Evolutionary conservation across 1,140 invertebrate genomes (phyloP), one percentile per base, ranked within the genome.

Genomic region (Drosophila tristis): DNA sequence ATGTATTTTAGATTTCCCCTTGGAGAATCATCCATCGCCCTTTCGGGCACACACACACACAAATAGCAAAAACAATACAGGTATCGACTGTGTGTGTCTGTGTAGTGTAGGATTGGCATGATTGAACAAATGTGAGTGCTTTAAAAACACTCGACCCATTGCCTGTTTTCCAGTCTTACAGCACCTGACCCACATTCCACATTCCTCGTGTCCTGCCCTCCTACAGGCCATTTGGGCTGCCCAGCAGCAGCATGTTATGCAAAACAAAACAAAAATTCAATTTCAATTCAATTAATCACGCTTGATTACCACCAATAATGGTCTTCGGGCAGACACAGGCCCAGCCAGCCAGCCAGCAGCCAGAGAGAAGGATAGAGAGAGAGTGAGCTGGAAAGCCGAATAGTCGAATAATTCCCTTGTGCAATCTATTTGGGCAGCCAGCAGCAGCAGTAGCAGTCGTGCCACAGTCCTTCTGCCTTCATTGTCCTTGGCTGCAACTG

Each of bases 271-370:
- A 79, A 79, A 73, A 79, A 79, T 74, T 79, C 55, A 78, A 78
- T 78, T 72, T 65, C 74, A 72, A 72, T 73, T 72, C 75, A 78
- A 78, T 78, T 78, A 78, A 78, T 72, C 75, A 78, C 75, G 75
- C 75, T 78, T 78, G 74, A 78, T 78, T 78, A 78, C 58, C 74
- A 78, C 72, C 73, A 75, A 75, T 75, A 75, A 75, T 70, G 65
- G 66, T 53, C 66, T 65, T 44, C 25, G 60, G 31, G 31, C 31
- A 35, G 31, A 35, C 31, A 35, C 31, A 8, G 31, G 9, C 31
- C 8, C 31, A 35, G 31, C 3, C 31, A 35, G 16, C 16, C 8
- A 35, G 31, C 45, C 68, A 64, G 39, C 59, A 56, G 68, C 20
- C 63, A 61, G 29, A 9, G 15, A 20, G 20, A 20, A 20, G 20